Conservation (phyloP, 2,888 invertebrate genomes). For the Drosophila glabriapex region DNA sequence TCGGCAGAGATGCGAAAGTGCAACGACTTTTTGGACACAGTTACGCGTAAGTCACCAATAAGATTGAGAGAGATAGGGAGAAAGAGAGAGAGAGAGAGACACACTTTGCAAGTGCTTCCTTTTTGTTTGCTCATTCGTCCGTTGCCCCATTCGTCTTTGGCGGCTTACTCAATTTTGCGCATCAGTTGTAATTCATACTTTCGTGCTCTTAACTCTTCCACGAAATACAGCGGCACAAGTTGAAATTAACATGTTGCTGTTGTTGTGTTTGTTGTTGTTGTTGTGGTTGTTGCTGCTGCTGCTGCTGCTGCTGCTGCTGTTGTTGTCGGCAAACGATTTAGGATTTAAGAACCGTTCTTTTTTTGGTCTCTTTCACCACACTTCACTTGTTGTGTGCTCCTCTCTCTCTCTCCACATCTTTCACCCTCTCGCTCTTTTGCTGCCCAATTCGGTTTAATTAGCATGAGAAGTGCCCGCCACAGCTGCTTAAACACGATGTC, state of each 20-base stretch:
- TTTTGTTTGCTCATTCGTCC: conserved; percentile 70
- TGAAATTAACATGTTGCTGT: conserved; percentile 78
- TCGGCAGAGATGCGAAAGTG: conserved; percentile 67
- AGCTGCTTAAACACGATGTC: conserved; percentile 75
- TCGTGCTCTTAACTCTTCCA: conserved; percentile 72
- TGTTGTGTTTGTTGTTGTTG: conserved; percentile 45
- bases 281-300: conserved; percentile 62
- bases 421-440: background rate
- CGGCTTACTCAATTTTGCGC: conserved; percentile 76
- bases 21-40: conserved; percentile 63
- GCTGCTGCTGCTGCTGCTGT: conserved; percentile 48
- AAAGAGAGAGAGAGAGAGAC: background rate
- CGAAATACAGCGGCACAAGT: conserved; percentile 71
- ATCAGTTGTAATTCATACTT: conserved; percentile 82
- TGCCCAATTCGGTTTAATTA: conserved; percentile 79
- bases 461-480: conserved; percentile 76
- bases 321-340: conserved; percentile 61
- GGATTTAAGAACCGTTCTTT: conserved; percentile 77
- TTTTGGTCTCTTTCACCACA: conserved; percentile 60
- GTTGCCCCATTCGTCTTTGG: conserved; percentile 61
- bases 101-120: conserved; percentile 49
- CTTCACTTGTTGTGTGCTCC: conserved; percentile 38
- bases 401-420: background rate
- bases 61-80: background rate
- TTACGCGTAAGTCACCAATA: conserved; percentile 19